A percentile compares a stretch with the other conserved stretches of the same genome.
Conservation (phyloP, 2,113 vertebrate species). For the Turnix velox region DNA sequence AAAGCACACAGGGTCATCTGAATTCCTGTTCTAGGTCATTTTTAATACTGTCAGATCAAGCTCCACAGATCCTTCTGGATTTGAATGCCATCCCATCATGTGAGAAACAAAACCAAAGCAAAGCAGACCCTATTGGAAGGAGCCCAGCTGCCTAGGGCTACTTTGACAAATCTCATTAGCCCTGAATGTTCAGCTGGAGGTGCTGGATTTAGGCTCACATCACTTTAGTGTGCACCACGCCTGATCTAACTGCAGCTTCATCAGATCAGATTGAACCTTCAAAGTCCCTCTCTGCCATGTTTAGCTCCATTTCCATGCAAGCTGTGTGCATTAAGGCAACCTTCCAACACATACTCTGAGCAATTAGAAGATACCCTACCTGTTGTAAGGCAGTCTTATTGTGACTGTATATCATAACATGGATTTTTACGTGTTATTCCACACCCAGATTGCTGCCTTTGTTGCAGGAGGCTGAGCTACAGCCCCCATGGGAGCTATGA, state of each 20-base stretch:
- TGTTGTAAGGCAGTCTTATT: background rate
- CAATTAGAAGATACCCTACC: background rate
- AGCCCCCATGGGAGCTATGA: background rate
- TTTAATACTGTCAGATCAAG: background rate
- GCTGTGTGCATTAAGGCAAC: background rate
- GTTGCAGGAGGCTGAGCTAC: background rate
- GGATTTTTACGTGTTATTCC: background rate
- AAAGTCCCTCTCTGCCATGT: background rate
- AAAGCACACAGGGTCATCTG: background rate
- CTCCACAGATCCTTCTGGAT: background rate
- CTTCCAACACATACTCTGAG: background rate
- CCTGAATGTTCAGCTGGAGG: background rate
- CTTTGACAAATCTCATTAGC: background rate
- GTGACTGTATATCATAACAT: background rate
- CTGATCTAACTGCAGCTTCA: background rate
- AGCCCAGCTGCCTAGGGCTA: background rate
- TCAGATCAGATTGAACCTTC: background rate
- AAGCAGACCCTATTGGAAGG: background rate
- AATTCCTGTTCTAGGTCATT: background rate
- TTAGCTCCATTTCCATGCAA: conserved; percentile 9
- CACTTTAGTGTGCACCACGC: background rate
- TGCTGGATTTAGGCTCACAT: background rate
- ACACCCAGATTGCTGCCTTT: background rate
- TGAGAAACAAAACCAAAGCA: background rate
- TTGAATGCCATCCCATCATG: background rate